Conservation (phyloP, 2,888 invertebrate species). For the Andrena bicolor region DNA sequence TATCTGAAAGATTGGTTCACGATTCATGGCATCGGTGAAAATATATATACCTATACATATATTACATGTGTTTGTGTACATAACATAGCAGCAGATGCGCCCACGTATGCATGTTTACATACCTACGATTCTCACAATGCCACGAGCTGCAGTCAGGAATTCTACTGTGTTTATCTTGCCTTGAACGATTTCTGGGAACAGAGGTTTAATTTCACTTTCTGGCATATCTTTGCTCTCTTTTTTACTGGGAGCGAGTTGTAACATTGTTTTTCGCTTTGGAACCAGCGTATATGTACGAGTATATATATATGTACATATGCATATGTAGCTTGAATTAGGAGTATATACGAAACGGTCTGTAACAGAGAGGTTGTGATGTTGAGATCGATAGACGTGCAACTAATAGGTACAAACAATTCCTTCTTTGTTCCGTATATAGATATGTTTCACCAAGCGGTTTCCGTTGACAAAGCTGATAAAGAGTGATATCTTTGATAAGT, state of each 20-base stretch:
- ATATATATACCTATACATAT: neutral
- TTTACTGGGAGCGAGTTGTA: constrained; percentile 4
- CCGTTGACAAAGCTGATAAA: neutral
- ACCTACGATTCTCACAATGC: constrained; percentile 89
- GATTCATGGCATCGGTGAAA: neutral
- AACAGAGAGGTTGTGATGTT: neutral
- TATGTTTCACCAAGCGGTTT: neutral
- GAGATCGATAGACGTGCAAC: too few species aligned
- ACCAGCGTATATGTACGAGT: neutral
- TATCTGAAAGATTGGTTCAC: constrained; percentile 85
- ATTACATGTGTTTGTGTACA: constrained; percentile 1
- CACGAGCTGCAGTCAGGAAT: constrained; percentile 88
- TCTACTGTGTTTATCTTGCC: constrained; percentile 87
- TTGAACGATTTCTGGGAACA: constrained; percentile 86
- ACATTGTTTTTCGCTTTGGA: constrained; percentile 22
- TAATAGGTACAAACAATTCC: too few species aligned
- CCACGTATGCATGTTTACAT: constrained; percentile 78
- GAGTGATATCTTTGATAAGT: neutral
- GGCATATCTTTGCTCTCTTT: constrained; percentile 44
- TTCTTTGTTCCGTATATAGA: neutral
- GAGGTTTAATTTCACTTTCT: constrained; percentile 57
- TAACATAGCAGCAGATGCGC: neutral
- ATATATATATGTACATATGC: neutral
- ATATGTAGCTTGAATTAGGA: neutral
- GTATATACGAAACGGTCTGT: neutral